Evolutionary conservation across 2,888 invertebrate species (phyloP), one percentile per base, ranked within the genome.

Genomic region (Ophion obscuratus): DNA sequence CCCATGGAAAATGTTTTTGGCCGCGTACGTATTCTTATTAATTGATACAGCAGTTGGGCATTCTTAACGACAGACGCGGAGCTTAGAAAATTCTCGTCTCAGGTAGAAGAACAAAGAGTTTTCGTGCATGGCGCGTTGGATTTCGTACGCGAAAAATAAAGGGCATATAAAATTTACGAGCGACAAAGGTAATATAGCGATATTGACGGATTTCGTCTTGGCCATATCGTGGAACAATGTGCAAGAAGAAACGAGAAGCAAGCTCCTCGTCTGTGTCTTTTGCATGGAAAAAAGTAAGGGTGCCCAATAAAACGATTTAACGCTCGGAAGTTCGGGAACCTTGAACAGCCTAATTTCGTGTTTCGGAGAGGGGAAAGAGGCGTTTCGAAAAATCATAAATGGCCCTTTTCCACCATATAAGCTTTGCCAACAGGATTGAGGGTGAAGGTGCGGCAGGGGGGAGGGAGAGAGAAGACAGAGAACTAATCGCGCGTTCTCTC

Each of bases 231-330:
- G 62, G 31, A 71, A 73, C 40, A 61, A 64, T 90, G 90, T 89
- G 89, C 89, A 88, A 88, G 83, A 81, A 85, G 83, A 79, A 79
- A 83, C 86, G 88, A 88, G 88, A 89, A 90, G 89, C 87, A 87
- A 86, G 87, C 86, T 89, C 90, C 89, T 88, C 87, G 88, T 82
- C 80, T 57, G 80, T 83, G 20, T 61, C 71, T 84, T 85, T 81
- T 75, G 59, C 80, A 61, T 88, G 64, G 71, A 86, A 89, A 90
- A 89, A 84, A 59, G 77, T 85, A 24, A 83, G 86, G 87, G 74
- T 80, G 86, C 88, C 84, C 78, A 90, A 90, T 92, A 92, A 92
- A 92, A 88, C 90, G 88, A 91, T 92, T 91, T 91, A 91, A 89
- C 86, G 85, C 81, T 87, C 76, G 80, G 61, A 67, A 76, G 71